phyloP scores from a whole-genome alignment of 2,113 vertebrate genomes.

The Nycticorax nycticorax region DNA sequence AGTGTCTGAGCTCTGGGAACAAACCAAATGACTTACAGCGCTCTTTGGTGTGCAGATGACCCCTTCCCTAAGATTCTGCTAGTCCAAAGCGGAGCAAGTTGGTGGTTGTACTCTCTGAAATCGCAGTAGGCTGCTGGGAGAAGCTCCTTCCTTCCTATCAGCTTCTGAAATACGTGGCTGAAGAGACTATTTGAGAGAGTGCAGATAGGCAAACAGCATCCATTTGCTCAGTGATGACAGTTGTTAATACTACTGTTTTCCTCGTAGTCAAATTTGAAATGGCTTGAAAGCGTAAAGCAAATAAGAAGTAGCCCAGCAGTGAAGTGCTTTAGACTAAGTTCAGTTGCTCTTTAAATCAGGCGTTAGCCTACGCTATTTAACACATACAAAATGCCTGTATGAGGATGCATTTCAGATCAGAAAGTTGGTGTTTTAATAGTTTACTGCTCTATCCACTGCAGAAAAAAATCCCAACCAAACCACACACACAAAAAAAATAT shows the following conservation, averaged over 20 bases:
- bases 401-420: background rate
- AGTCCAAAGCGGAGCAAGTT: background rate
- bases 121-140: background rate
- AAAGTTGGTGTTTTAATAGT: background rate
- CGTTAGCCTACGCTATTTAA: background rate
- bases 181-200: background rate
- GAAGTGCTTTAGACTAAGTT: background rate
- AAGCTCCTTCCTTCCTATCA: background rate
- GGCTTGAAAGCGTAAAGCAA: background rate
- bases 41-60: slow-evolving; percentile 63
- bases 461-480: background rate
- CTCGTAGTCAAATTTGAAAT: background rate
- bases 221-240: background rate
- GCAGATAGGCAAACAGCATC: background rate
- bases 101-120: slow-evolving; percentile 34
- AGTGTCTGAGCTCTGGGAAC: slow-evolving; percentile 46
- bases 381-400: background rate
- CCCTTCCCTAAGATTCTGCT: slow-evolving; percentile 44
- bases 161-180: background rate
- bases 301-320: background rate
- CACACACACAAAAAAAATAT: background rate
- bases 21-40: background rate
- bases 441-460: background rate
- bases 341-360: background rate
- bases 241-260: background rate